Conservation (phyloP, 23 tunicate genomes). For the Halocynthia aurantium region DNA sequence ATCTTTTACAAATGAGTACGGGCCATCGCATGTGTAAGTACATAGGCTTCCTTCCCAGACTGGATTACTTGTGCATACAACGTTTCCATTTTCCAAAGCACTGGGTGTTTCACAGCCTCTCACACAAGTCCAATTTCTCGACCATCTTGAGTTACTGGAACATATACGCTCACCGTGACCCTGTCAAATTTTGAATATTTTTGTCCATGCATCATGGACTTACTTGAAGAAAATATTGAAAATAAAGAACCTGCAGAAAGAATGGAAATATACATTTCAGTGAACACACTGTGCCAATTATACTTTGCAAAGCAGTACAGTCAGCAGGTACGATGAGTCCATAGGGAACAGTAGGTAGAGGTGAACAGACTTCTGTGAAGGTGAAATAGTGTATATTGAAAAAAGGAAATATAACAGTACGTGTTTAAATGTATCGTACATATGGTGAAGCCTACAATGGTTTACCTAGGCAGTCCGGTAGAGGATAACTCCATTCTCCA, state of each 20-base stretch:
- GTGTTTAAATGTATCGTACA: background rate
- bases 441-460: background rate
- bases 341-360: slow-evolving; percentile 12
- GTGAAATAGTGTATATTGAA: background rate
- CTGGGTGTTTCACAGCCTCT: slow-evolving; percentile 24
- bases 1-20: no score
- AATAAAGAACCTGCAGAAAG: slow-evolving; percentile 10
- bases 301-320: slow-evolving; percentile 1
- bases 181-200: background rate
- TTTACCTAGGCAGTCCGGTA: slow-evolving; percentile 45
- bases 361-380: slow-evolving; percentile 15
- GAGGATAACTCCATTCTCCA: slow-evolving; percentile 50
- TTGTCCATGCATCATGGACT: background rate
- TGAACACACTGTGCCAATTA: slow-evolving; percentile 19
- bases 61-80: slow-evolving; percentile 4
- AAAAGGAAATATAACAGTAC: background rate
- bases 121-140: slow-evolving; percentile 30
- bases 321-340: slow-evolving; percentile 21
- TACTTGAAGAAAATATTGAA: background rate
- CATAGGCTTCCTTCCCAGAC: slow-evolving; percentile 27
- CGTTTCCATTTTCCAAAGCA: slow-evolving; percentile 15
- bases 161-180: slow-evolving; percentile 10
- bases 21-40: background rate
- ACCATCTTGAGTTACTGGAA: slow-evolving; percentile 32
- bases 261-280: slow-evolving; percentile 24